Evolutionary conservation across 2,113 vertebrate genomes (phyloP).

Genomic region (Myxocyprinus asiaticus): DNA sequence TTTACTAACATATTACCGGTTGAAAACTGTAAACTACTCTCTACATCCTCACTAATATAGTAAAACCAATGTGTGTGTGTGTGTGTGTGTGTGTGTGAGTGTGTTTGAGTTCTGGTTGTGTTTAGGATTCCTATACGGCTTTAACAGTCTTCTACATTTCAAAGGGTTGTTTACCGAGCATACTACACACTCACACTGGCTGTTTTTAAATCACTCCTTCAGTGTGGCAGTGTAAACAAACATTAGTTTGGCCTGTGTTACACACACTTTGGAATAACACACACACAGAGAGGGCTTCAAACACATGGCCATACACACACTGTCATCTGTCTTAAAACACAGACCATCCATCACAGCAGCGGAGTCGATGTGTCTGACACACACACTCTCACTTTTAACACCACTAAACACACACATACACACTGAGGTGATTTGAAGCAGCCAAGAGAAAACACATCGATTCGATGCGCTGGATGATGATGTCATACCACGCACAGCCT

Average conservation of each 20-base stretch:
- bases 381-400: slow-evolving; percentile 71
- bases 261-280: slow-evolving; percentile 56
- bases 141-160: slow-evolving; percentile 70
- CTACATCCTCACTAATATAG: no score
- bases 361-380: slow-evolving; percentile 80
- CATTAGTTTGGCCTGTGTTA: slow-evolving; percentile 77
- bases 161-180: slow-evolving; percentile 70
- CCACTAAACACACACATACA: slow-evolving; percentile 38
- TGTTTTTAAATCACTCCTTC: slow-evolving; percentile 47
- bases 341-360: slow-evolving; percentile 77
- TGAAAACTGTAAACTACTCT: no score
- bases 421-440: slow-evolving; percentile 59
- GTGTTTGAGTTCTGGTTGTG: slow-evolving; percentile 47
- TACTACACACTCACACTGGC: slow-evolving; percentile 60
- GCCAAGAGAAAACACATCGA: slow-evolving; percentile 58
- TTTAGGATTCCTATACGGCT: slow-evolving; percentile 54
- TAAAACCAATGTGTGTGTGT: no score
- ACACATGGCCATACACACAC: slow-evolving; percentile 50
- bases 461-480: slow-evolving; percentile 68
- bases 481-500: slow-evolving; percentile 53
- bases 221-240: slow-evolving; percentile 76
- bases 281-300: slow-evolving; percentile 16
- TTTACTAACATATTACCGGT: no score
- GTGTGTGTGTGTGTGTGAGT: slow-evolving; percentile 44
- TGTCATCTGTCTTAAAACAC: slow-evolving; percentile 76